Conservation (phyloP, 2,113 vertebrate species). For the Alethe diademata region DNA sequence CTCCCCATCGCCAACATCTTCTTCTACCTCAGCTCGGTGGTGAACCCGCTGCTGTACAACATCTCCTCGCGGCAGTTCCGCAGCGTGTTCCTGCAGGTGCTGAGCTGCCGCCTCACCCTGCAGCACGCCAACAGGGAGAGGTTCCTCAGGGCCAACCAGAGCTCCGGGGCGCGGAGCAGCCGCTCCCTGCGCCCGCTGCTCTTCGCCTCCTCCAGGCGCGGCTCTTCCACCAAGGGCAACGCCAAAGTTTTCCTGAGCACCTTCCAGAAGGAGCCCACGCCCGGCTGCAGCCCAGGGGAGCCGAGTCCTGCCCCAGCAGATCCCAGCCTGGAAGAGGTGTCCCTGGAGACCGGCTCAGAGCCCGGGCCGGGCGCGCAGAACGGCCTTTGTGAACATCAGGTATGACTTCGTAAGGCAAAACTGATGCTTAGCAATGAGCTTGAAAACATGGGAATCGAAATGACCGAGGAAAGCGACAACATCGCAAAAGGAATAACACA, state of each 20-base stretch:
- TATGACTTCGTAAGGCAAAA: slow-evolving; percentile 56
- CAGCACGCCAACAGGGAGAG: slow-evolving; percentile 81
- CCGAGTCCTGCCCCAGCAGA: neutral
- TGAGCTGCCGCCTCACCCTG: slow-evolving; percentile 82
- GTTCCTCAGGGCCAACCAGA: neutral
- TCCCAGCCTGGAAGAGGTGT: neutral
- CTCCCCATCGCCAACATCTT: slow-evolving; percentile 86
- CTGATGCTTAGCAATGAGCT: neutral
- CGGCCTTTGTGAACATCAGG: slow-evolving; percentile 61
- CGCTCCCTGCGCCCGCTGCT: slow-evolving; percentile 59
- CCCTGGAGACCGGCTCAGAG: neutral
- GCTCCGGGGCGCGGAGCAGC: neutral
- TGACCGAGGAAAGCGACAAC: neutral
- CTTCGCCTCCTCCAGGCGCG: slow-evolving; percentile 43
- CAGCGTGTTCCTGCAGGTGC: slow-evolving; percentile 84
- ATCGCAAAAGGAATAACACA: neutral
- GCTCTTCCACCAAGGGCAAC: neutral
- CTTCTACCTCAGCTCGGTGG: slow-evolving; percentile 94
- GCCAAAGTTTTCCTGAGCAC: slow-evolving; percentile 62
- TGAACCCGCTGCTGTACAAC: slow-evolving; percentile 95
- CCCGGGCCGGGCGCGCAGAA: neutral
- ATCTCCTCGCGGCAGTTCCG: slow-evolving; percentile 92
- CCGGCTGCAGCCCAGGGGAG: neutral
- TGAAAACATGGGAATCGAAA: neutral
- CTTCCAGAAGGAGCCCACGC: slow-evolving; percentile 43